Evolutionary conservation across 1,140 invertebrate genomes (phyloP).

Genomic region (Drosophila fuyamai): DNA sequence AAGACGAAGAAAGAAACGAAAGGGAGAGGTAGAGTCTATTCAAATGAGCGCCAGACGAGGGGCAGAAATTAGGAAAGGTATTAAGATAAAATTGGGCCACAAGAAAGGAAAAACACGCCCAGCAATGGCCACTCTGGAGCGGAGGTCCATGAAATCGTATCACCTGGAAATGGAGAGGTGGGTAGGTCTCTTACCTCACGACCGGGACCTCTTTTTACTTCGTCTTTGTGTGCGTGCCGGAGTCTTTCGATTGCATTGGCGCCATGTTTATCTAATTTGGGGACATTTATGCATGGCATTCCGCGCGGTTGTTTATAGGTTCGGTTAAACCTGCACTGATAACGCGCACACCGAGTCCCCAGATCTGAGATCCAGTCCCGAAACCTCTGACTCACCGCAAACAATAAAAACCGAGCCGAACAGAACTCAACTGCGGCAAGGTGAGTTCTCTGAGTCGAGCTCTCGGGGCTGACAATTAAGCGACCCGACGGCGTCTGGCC

Average conservation of each 20-base stretch:
- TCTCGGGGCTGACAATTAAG: conserved; percentile 48
- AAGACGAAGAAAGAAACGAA: neutral
- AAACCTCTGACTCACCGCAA: conserved; percentile 48
- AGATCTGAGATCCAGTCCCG: conserved; percentile 16
- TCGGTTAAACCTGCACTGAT: conserved; percentile 85
- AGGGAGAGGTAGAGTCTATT: conserved; percentile 51
- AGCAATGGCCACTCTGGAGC: conserved; percentile 56
- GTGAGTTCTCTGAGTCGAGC: conserved; percentile 11
- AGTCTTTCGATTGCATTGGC: conserved; percentile 82
- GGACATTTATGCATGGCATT: conserved; percentile 85
- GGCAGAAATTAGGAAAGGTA: conserved; percentile 79
- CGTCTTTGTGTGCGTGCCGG: conserved; percentile 43
- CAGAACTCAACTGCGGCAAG: conserved; percentile 13
- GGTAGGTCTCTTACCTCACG: neutral
- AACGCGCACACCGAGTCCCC: conserved; percentile 42
- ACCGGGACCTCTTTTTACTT: neutral
- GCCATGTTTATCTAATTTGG: conserved; percentile 85
- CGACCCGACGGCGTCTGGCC: conserved; percentile 44
- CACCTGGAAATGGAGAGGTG: conserved; percentile 20
- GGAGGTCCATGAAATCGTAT: conserved; percentile 6
- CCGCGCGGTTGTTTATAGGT: conserved; percentile 85
- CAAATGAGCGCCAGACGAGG: conserved; percentile 66
- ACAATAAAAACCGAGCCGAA: conserved; percentile 49
- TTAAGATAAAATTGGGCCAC: conserved; percentile 71
- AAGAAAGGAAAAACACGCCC: conserved; percentile 50